These are phyloP conservation scores for Scolopax bukidnonensis DNA, from an alignment of 2,797 vertebrate species.

Conservation along the genomic window DNA sequence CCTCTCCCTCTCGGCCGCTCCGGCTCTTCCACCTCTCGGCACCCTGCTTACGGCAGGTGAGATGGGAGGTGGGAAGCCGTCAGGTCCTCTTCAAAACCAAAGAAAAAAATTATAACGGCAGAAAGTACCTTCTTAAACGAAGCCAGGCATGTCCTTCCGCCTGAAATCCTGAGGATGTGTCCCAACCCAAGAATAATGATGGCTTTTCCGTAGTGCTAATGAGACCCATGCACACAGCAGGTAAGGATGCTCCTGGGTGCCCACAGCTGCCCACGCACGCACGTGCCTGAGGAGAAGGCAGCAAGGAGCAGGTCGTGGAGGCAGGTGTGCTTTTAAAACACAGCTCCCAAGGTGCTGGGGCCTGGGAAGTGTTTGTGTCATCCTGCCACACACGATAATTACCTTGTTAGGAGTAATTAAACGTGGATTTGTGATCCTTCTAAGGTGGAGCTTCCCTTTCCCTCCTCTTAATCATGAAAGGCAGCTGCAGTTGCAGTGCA, in stretches of 20 bases:
- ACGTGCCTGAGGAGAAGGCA: background rate
- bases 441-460: background rate
- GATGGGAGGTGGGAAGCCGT: background rate
- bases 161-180: background rate
- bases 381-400: background rate
- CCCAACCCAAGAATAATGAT: background rate
- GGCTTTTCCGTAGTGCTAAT: background rate
- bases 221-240: fast-evolving
- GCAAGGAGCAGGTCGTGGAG: background rate
- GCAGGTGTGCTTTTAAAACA: constrained; percentile 28
- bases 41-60: constrained; percentile 47
- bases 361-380: background rate
- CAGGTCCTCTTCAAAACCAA: constrained; percentile 22
- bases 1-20: constrained; percentile 54
- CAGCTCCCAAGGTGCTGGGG: background rate
- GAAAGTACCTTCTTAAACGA: background rate
- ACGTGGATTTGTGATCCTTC: background rate
- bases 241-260: background rate
- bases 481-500: background rate
- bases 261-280: fast-evolving
- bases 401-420: constrained; percentile 3
- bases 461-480: background rate
- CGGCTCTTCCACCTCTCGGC: constrained; percentile 39
- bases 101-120: constrained; percentile 8
- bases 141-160: background rate